Evolutionary conservation across 2,113 vertebrate species (phyloP).

Genomic region (Tylochromis polylepis): DNA sequence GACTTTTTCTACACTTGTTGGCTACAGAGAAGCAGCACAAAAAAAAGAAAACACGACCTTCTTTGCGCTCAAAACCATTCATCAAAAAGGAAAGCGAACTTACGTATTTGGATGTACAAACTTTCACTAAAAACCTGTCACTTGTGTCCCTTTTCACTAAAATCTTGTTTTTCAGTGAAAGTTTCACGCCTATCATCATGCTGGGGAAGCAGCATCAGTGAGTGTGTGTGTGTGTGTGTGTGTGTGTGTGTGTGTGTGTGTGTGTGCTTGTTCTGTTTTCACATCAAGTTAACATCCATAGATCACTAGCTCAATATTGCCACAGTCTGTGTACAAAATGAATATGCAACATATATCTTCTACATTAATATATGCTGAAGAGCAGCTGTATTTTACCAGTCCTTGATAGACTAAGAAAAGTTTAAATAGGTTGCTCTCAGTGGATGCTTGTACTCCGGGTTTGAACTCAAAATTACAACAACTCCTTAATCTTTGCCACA

Average conservation of each 20-base stretch:
- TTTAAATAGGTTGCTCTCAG: neutral
- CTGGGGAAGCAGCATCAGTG: neutral
- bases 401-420: neutral
- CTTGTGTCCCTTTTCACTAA: neutral
- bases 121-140: neutral
- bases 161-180: neutral
- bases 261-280: neutral
- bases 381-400: neutral
- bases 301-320: neutral
- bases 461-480: conserved; percentile 35
- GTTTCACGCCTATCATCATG: neutral
- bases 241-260: neutral
- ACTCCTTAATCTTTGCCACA: conserved; percentile 49
- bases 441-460: neutral
- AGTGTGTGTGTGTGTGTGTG: neutral
- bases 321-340: neutral
- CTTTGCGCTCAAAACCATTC: neutral
- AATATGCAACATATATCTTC: neutral
- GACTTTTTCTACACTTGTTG: conserved; percentile 21
- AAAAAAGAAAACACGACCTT: neutral
- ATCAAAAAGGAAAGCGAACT: neutral
- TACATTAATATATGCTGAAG: neutral
- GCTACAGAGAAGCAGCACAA: neutral
- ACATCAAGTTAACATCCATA: neutral
- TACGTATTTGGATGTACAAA: neutral